Evolutionary conservation across 2,888 invertebrate genomes (phyloP), one percentile per base, ranked within the genome.

Genomic region (Pocota personata): DNA sequence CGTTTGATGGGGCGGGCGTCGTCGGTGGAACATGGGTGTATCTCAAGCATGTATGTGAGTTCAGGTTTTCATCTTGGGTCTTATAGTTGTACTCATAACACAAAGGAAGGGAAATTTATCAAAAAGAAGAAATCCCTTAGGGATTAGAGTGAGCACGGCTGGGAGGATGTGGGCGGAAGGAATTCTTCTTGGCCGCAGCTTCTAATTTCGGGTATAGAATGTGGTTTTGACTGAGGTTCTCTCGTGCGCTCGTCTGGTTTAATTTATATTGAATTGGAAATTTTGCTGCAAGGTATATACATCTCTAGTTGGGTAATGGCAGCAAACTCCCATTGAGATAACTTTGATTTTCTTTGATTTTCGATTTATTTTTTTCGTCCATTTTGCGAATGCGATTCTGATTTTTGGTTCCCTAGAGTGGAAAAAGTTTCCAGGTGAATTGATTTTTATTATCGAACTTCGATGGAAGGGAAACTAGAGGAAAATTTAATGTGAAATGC

Each of bases 251-350:
- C 83, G 67, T 84, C 57, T 75, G 84, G 58, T 80, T 84, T 80
- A 84, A 84, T 84, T 80, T 84, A 84, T 84, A 84, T 84, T 76
- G 71, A 80, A 84, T 79, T 84, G 69, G 50, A 84, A 75, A 79
- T 64, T 64, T 62, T 50, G 75, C 82, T 76, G 19, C 16, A 57
- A 75, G 80, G 80, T 75, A 57, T 75, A 57, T 24, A 30, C 32
- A 60, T 32, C 2, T 52, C 32, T 35, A 37, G 32, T 19, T 32
- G 30, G 14, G 24, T 50, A 43, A 12, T 52, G 24, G 24, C 14
- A 52, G 30, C 10, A 46, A 32, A 24, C 7, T 14, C 12, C 30
- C 21, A 46, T 48, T 30, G 78, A 75, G 2, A 46, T 30, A 69
- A 60, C 67, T 75, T 80, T 73, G 67, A 75, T 73, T 80, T 80